Evolutionary conservation across 2,888 invertebrate species (phyloP).

Genomic region (Yponomeuta evonymella): DNA sequence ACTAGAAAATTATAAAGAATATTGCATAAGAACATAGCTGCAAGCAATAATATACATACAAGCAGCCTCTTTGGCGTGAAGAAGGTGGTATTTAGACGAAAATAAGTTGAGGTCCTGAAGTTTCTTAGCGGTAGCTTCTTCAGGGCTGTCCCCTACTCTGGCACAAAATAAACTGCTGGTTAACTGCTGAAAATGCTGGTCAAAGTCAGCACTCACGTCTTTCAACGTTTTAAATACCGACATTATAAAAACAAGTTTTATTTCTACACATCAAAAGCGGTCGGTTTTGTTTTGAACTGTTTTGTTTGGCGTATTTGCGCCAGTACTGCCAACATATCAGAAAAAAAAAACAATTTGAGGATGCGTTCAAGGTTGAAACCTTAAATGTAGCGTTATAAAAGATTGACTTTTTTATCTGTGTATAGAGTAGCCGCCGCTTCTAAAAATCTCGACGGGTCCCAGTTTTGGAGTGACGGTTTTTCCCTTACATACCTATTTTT

Average conservation of each 20-base stretch:
- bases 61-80: slow-evolving; percentile 45
- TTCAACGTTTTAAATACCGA: slow-evolving; percentile 45
- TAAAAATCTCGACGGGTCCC: too few relatives aligned
- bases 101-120: slow-evolving; percentile 42
- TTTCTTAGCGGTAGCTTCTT: slow-evolving; percentile 46
- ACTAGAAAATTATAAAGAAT: too few relatives aligned
- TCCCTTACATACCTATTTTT: too few relatives aligned
- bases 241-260: slow-evolving; percentile 31
- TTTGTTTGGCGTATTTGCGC: too few relatives aligned
- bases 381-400: too few relatives aligned
- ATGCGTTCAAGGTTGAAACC: too few relatives aligned
- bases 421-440: too few relatives aligned
- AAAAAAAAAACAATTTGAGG: too few relatives aligned
- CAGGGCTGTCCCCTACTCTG: slow-evolving; percentile 40
- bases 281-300: background rate
- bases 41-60: slow-evolving; percentile 34
- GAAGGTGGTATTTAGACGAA: slow-evolving; percentile 50
- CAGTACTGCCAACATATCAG: too few relatives aligned
- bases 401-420: too few relatives aligned
- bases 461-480: too few relatives aligned
- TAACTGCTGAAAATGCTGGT: slow-evolving; percentile 36
- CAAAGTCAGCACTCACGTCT: slow-evolving; percentile 46
- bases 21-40: too few relatives aligned
- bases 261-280: background rate
- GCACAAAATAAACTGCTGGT: slow-evolving; percentile 40